Evolutionary conservation across 2,888 invertebrate genomes (phyloP), one percentile per base, ranked within the genome.

Genomic region (Adelphocoris suturalis): DNA sequence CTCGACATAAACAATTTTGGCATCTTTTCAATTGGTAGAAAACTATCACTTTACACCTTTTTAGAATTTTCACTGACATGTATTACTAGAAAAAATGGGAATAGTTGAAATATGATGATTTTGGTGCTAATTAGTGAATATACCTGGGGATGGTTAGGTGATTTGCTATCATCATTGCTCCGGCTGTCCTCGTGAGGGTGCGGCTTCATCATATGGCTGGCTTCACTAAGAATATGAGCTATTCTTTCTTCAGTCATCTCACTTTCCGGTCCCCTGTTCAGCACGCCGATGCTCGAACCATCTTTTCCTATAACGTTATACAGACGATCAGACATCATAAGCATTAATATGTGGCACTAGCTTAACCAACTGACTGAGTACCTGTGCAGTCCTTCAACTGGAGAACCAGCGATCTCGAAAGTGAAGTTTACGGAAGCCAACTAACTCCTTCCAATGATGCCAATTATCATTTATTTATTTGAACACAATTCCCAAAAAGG

Each of bases 211-310:
- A 98, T 95, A 92, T 97, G 97, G 87, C 97, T 97, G 28, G 99
- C 98, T 93, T 99, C 99, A 93, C 95, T 97, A 90, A 99, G 95
- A 93, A 99, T 98, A 93, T 98, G 98, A 84, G 97, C 97, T 92
- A 99, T 96, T 91, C 99, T 95, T 92, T 99, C 99, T 93, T 99
- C 99, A 47, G 97, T 97, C 92, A 96, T 95, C 92, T 96, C 96
- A 57, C 90, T 89, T 93, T 96, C 95, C 87, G 95, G 95, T 87
- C 97, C 96, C 80, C 96, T 89, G 14, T 91, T 90, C 89, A 92
- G 91, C 37, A 97, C 97, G 48, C 96, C 95, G 89, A 97, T 96
- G 93, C 97, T 95, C 90, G 96, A 96, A 92, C 97, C 96, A 93
- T 98, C 97, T 95, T 97, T 97, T 93, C 97, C 97, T 95, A 96